A percentile compares a stretch with the other conserved stretches of the same genome.
phyloP scores from a whole-genome alignment of 2,888 invertebrate genomes.

The Drosophila robusta region DNA sequence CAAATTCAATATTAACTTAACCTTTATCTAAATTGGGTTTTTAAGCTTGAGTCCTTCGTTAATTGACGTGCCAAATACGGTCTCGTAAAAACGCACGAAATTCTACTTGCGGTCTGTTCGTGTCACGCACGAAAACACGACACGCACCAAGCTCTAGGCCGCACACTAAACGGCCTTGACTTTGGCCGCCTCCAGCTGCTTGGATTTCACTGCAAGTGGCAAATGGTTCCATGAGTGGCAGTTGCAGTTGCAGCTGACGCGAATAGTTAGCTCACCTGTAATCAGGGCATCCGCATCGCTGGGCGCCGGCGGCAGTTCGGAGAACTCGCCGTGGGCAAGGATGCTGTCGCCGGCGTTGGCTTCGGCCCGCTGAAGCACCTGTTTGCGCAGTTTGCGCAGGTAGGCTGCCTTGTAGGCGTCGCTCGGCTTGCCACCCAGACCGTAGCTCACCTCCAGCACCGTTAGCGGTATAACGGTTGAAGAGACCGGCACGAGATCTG shows the following conservation, averaged over 20 bases:
- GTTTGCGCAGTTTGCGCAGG: slow-evolving; percentile 84
- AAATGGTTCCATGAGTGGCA: background rate
- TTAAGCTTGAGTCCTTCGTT: too few species aligned
- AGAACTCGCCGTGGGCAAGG: slow-evolving; percentile 12
- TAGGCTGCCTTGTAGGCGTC: slow-evolving; percentile 85
- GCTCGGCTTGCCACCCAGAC: slow-evolving; percentile 85
- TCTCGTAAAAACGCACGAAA: too few species aligned
- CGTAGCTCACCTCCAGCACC: slow-evolving; percentile 87
- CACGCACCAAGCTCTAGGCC: too few species aligned
- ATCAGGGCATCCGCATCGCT: slow-evolving; percentile 83
- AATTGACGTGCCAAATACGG: too few species aligned
- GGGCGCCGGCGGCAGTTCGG: slow-evolving; percentile 39
- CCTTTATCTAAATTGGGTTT: too few species aligned
- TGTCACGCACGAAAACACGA: too few species aligned
- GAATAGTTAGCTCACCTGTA: slow-evolving; percentile 74
- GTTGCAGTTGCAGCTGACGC: too few species aligned
- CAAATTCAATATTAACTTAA: too few species aligned
- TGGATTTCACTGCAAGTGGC: slow-evolving; percentile 80
- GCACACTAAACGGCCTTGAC: slow-evolving; percentile 74
- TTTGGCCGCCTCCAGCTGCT: slow-evolving; percentile 79
- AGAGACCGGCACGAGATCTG: slow-evolving; percentile 88
- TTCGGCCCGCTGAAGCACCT: slow-evolving; percentile 75
- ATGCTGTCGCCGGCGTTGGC: slow-evolving; percentile 17
- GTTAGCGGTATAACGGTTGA: slow-evolving; percentile 89
- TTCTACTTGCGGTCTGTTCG: too few species aligned